Conservation (phyloP, 2,113 vertebrate genomes). For the Sorex fumeus region DNA sequence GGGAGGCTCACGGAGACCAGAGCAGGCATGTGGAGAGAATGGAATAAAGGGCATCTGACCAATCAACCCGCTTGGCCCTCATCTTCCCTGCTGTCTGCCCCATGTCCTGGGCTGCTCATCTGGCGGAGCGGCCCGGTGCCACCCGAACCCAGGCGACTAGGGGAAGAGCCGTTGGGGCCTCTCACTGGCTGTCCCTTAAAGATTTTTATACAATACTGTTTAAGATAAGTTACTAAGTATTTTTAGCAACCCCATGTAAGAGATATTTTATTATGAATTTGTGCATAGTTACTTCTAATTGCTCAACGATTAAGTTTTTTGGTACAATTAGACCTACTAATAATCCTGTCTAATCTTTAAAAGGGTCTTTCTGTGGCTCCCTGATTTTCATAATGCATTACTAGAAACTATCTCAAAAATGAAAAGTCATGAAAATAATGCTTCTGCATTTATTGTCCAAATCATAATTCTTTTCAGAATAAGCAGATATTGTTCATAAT, state of each 20-base stretch:
- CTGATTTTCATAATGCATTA: conserved; percentile 42
- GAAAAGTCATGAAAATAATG: background rate
- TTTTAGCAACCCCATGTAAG: conserved; percentile 18
- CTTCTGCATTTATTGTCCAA: conserved; percentile 30
- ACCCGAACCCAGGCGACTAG: too few species aligned
- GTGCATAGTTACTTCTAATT: conserved; percentile 32
- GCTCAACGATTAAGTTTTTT: conserved; percentile 26
- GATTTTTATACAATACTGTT: too few species aligned
- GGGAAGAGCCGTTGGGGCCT: too few species aligned
- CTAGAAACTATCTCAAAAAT: conserved; percentile 40
- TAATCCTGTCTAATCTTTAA: too few species aligned
- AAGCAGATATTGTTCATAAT: conserved; percentile 29
- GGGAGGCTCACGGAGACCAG: too few species aligned
- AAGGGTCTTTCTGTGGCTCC: conserved; percentile 11
- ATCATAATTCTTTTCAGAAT: conserved; percentile 9
- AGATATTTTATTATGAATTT: conserved; percentile 60
- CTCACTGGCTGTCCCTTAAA: too few species aligned
- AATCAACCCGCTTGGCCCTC: too few species aligned
- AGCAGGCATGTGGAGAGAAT: too few species aligned
- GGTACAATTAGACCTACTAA: conserved; percentile 29
- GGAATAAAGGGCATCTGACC: too few species aligned
- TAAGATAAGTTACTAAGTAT: conserved; percentile 43
- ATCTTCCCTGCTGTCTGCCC: too few species aligned
- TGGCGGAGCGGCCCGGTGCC: too few species aligned
- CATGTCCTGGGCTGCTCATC: too few species aligned